Conservation (phyloP, 1,140 invertebrate species). For the Drosophila baimaii region DNA sequence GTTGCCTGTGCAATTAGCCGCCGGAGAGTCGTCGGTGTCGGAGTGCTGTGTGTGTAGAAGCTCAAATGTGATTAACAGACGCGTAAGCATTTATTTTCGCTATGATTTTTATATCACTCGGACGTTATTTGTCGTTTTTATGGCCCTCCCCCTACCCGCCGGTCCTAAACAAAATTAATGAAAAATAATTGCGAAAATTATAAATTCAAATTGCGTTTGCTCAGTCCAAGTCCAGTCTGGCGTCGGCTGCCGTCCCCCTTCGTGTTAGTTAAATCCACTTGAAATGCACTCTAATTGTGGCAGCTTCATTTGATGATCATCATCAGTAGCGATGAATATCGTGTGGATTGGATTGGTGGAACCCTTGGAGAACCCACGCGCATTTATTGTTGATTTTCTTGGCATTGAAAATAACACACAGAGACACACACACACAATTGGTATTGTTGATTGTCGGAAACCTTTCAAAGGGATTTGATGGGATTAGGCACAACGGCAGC, state of each 20-base stretch:
- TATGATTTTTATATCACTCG: slow-evolving; percentile 76
- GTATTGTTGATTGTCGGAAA: slow-evolving; percentile 26
- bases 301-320: slow-evolving; percentile 35
- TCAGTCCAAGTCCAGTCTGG: background rate
- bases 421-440: slow-evolving; percentile 11
- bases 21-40: slow-evolving; percentile 11
- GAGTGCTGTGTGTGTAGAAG: slow-evolving; percentile 18
- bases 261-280: slow-evolving; percentile 44
- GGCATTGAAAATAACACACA: slow-evolving; percentile 65
- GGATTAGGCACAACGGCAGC: background rate
- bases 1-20: slow-evolving; percentile 47
- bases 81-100: slow-evolving; percentile 80
- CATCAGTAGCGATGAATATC: slow-evolving; percentile 12
- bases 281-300: slow-evolving; percentile 55
- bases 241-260: too few species aligned
- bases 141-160: slow-evolving; percentile 24
- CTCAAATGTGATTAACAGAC: slow-evolving; percentile 53
- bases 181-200: slow-evolving; percentile 82
- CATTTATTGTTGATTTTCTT: slow-evolving; percentile 55
- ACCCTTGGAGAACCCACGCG: slow-evolving; percentile 44
- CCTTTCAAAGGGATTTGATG: slow-evolving; percentile 21
- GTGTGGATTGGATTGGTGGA: slow-evolving; percentile 1
- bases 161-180: slow-evolving; percentile 70
- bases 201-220: slow-evolving; percentile 79
- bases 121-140: slow-evolving; percentile 59